A percentile compares a stretch with the other conserved stretches of the same genome.
Evolutionary conservation across 2,797 vertebrate species (phyloP).

Genomic region (Margarornis squamiger): DNA sequence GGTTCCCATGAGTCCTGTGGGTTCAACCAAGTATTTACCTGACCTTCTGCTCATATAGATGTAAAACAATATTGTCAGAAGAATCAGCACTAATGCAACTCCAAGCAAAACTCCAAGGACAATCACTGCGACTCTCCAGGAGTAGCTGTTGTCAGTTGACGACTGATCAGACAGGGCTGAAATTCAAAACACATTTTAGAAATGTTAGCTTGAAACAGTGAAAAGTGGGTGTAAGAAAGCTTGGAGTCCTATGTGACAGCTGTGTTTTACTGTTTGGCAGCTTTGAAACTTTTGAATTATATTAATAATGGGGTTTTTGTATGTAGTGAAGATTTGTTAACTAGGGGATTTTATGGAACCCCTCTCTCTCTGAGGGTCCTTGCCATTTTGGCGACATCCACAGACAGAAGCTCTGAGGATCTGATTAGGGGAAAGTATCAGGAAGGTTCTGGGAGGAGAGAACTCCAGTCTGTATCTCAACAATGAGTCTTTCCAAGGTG

Average conservation of each 20-base stretch:
- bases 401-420: neutral
- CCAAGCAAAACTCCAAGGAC: slow-evolving; percentile 68
- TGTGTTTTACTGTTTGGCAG: neutral
- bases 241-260: neutral
- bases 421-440: neutral
- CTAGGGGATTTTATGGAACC: neutral
- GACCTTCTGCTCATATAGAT: slow-evolving; percentile 1
- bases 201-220: neutral
- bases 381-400: neutral
- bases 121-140: slow-evolving; percentile 65
- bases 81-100: neutral
- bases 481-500: neutral
- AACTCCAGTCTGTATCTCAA: neutral
- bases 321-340: neutral
- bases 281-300: neutral
- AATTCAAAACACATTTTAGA: slow-evolving; percentile 39
- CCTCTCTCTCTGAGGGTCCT: neutral
- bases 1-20: slow-evolving; percentile 6
- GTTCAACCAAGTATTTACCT: slow-evolving; percentile 15
- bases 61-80: neutral
- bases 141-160: neutral
- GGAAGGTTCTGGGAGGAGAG: neutral
- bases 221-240: neutral
- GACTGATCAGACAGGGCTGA: neutral
- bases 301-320: neutral